Conservation (phyloP, 2,888 invertebrate species). For the Frankliniella intonsa region DNA sequence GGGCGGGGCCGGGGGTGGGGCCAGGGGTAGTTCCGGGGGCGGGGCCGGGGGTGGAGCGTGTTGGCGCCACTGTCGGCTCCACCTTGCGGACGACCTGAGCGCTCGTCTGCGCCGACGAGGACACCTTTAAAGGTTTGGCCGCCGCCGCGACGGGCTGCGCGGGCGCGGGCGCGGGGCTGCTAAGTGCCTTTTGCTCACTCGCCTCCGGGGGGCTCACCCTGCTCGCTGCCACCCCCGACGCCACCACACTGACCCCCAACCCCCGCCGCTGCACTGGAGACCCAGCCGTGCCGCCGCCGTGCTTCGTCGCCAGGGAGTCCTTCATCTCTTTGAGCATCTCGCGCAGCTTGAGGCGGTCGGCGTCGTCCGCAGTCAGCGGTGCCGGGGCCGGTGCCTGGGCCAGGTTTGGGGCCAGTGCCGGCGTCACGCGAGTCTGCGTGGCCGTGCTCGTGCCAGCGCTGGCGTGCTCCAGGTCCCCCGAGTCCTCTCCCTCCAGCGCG, state of each 20-base stretch:
- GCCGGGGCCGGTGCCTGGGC: background rate
- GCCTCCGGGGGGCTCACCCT: background rate
- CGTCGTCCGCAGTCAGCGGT: background rate
- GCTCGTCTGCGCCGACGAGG: conserved; percentile 56
- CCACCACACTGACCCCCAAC: no score
- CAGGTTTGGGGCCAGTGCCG: background rate
- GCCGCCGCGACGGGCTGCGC: conserved; percentile 42
- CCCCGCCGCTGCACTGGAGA: background rate
- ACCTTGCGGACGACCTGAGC: conserved; percentile 47
- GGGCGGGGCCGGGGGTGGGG: conserved; percentile 34
- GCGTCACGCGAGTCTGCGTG: conserved; percentile 30
- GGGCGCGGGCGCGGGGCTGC: conserved; percentile 43
- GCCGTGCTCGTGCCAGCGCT: conserved; percentile 28
- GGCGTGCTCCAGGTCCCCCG: background rate
- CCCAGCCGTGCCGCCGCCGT: background rate
- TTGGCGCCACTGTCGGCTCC: conserved; percentile 39
- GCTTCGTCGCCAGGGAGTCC: conserved; percentile 56
- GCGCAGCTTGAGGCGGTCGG: conserved; percentile 48
- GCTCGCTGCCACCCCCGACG: background rate
- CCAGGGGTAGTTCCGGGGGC: conserved; percentile 32
- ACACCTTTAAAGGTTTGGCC: conserved; percentile 48
- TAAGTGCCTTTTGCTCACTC: conserved; percentile 5
- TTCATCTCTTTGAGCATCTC: conserved; percentile 74
- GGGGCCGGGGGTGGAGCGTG: conserved; percentile 33
- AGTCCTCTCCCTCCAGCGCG: background rate